phyloP scores from a whole-genome alignment of 2,113 vertebrate genomes.

The Muntiacus reevesi region DNA sequence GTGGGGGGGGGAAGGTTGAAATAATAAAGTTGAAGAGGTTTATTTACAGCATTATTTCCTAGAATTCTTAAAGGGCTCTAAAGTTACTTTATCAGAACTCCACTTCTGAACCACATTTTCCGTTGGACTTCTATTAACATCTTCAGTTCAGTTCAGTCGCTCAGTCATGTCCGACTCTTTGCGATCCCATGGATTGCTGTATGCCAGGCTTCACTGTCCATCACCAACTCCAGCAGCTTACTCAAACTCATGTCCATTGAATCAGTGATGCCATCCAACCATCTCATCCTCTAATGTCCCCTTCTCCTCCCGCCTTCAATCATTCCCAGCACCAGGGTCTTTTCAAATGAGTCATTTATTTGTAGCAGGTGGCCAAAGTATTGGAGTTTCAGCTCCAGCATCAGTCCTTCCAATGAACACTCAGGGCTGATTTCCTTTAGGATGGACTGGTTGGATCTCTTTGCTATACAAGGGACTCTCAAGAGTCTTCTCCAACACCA shows the following conservation, averaged over 20 bases:
- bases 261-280: background rate
- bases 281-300: background rate
- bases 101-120: background rate
- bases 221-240: background rate
- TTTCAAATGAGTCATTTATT: background rate
- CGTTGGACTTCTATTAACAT: background rate
- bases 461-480: background rate
- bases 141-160: background rate
- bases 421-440: background rate
- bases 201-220: rapidly evolving
- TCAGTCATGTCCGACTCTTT: rapidly evolving
- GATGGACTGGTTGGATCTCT: background rate
- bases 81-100: background rate
- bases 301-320: background rate
- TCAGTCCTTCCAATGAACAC: background rate
- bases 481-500: background rate
- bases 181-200: background rate
- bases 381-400: background rate
- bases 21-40: background rate
- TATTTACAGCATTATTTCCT: background rate
- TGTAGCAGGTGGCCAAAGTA: background rate
- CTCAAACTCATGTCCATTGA: background rate
- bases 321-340: background rate
- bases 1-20: background rate
- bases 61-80: background rate